These are phyloP conservation scores for Melanotaenia pygmaea DNA, from an alignment of 2,797 vertebrate species.

Conservation along the genomic window DNA sequence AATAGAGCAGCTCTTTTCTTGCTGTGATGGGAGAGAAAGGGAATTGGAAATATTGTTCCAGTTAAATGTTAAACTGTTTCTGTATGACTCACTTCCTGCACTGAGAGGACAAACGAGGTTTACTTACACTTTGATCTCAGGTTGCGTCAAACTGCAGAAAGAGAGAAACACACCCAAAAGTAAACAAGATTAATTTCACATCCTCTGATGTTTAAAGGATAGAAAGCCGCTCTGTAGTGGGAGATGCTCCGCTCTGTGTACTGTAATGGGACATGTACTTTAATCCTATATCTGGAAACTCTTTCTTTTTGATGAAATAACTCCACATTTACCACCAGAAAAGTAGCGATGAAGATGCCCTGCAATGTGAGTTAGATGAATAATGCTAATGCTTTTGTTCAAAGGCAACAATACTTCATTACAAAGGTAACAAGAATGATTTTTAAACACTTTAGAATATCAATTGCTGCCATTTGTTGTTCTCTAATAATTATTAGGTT, in stretches of 20 bases:
- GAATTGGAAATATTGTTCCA: conserved; percentile 47
- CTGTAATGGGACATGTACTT: conserved; percentile 24
- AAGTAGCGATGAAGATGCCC: not conserved
- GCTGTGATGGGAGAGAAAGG: conserved; percentile 41
- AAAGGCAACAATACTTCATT: not conserved
- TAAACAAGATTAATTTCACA: conserved; percentile 57
- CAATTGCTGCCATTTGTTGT: not conserved
- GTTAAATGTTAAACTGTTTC: conserved; percentile 32
- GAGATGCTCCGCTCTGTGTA: not conserved
- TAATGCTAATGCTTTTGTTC: not conserved
- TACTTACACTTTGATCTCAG: conserved; percentile 56
- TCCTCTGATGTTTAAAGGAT: conserved; percentile 52
- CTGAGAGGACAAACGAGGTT: conserved; percentile 36
- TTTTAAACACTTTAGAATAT: not conserved
- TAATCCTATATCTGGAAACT: conserved; percentile 26
- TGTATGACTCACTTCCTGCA: not conserved
- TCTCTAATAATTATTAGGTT: not conserved
- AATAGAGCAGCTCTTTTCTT: conserved; percentile 32
- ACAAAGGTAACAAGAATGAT: not conserved
- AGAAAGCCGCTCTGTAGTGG: conserved; percentile 32
- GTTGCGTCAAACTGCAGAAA: conserved; percentile 37
- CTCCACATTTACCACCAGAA: conserved; percentile 8
- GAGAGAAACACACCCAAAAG: conserved; percentile 30
- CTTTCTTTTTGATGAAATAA: not conserved
- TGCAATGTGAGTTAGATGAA: not conserved